Base-by-base conservation (phyloP, 2,113 vertebrate genomes). In the Zapus hudsonius region DNA sequence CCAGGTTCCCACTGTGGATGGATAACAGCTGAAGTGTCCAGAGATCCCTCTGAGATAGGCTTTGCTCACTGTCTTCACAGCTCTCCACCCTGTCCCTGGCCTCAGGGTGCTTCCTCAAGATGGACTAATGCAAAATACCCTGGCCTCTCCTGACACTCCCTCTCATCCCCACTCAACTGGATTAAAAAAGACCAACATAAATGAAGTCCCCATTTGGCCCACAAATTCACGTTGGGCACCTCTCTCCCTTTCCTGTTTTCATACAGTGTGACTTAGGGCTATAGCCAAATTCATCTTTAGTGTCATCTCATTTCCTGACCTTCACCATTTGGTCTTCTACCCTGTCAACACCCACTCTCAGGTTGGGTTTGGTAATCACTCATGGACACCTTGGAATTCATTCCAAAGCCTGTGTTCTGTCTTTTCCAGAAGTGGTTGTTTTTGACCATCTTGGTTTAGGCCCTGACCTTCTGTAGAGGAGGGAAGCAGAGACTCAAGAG, bases 311-410 rank as follows among this genome's bases (percentile, higher is more conserved):
- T 76, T 67, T 72, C 57, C 13, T 36, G 66, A 7, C 55, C 47
- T 85, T 79, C 23, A 23, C 31, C 27, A 9, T 78, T 44, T 79
- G 40, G 81, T 7, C 36, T 69, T 73, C 90, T 63, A 31, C 31
- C 22, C 55, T 47, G 8, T 59, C 70, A 64, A 84, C 70, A 33
- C 12, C 38, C 38, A 44, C 47, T 61, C 72, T 82, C 10, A 42
- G n/a, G 55, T 72, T 67, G 38, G n/a, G 42, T 36, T 93, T 57
- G 57, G 20, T 64, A 31, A 69, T 81, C 66, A 61, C 61, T 84
- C 16, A 69, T 69, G 80, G 84, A 87, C 10, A 89, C 59, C 69
- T 83, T 33, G 57, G n/a, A 42, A 80, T 90, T 80, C 55, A 89
- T 93, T 80, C 86, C 40, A 74, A 57, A 40, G 59, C 23, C 70